These are phyloP conservation scores for Diorhabda carinulata DNA, from an alignment of 1,140 invertebrate species.

Conservation along the genomic window DNA sequence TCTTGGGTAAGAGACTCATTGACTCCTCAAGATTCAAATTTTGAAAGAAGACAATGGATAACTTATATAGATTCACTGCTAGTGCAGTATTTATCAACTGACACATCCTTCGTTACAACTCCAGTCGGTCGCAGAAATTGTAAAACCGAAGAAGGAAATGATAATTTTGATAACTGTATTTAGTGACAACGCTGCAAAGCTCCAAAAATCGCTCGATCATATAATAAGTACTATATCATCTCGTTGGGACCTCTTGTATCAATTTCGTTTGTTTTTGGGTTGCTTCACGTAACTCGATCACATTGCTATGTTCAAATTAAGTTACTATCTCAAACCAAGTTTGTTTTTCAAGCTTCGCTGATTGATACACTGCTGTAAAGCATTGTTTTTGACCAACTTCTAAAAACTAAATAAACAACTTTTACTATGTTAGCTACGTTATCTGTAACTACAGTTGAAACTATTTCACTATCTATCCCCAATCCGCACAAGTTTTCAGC, in stretches of 20 bases:
- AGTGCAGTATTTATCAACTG: constrained; percentile 47
- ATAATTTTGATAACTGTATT: constrained; percentile 41
- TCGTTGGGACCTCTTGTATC: too few species aligned
- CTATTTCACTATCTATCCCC: constrained; percentile 44
- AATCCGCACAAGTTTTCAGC: constrained; percentile 41
- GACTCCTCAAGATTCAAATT: constrained; percentile 29
- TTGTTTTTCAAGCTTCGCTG: constrained; percentile 34
- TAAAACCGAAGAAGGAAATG: constrained; percentile 37
- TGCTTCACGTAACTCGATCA: constrained; percentile 41
- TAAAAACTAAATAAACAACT: constrained; percentile 45
- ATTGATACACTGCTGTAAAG: constrained; percentile 10
- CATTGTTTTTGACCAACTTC: constrained; percentile 41
- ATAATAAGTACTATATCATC: too few species aligned
- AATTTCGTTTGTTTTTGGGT: too few species aligned
- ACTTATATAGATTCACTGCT: constrained; percentile 47
- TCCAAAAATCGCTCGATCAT: too few species aligned
- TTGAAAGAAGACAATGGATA: constrained; percentile 42
- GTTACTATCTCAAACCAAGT: constrained; percentile 44
- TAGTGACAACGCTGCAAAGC: constrained; percentile 17
- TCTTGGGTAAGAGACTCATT: constrained; percentile 28
- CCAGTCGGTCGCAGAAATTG: constrained; percentile 41
- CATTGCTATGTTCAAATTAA: constrained; percentile 44
- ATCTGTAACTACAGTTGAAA: constrained; percentile 47
- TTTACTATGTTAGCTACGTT: constrained; percentile 48
- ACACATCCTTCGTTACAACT: constrained; percentile 44